phyloP scores from a whole-genome alignment of 2,113 vertebrate species.

The Rhabdomys dilectus region DNA sequence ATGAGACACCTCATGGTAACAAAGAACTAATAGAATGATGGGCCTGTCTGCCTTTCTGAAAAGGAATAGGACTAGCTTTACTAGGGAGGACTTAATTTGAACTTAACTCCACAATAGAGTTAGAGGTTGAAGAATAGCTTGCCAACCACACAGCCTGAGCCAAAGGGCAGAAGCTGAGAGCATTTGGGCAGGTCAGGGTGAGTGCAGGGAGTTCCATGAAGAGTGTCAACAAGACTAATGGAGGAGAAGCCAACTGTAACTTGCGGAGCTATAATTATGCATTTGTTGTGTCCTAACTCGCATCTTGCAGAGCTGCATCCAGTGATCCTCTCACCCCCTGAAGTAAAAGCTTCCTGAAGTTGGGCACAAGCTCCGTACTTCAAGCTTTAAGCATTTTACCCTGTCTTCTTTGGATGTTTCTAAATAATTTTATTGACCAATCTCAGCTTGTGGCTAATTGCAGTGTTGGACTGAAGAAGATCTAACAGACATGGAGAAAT shows the following conservation, averaged over 20 bases:
- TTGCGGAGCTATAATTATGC: background rate
- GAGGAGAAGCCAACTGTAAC: background rate
- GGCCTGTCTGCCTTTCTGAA: background rate
- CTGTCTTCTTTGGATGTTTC: background rate
- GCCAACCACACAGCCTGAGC: background rate
- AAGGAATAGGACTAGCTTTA: background rate
- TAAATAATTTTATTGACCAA: slow-evolving; percentile 4
- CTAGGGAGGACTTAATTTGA: background rate
- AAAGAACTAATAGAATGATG: background rate
- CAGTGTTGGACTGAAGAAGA: background rate
- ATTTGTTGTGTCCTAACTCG: background rate
- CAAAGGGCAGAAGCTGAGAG: background rate
- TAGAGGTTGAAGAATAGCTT: background rate
- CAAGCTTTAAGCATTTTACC: background rate
- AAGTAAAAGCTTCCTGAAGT: background rate
- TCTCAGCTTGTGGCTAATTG: slow-evolving; percentile 19
- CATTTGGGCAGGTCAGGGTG: background rate
- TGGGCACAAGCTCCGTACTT: background rate
- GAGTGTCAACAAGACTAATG: background rate
- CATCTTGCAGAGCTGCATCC: background rate
- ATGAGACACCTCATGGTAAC: background rate
- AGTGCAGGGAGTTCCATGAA: background rate
- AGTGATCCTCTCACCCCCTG: background rate
- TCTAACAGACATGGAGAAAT: background rate
- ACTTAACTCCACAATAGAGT: background rate